Evolutionary conservation across 2,888 invertebrate species (phyloP).

Genomic region (Magallana nippona): DNA sequence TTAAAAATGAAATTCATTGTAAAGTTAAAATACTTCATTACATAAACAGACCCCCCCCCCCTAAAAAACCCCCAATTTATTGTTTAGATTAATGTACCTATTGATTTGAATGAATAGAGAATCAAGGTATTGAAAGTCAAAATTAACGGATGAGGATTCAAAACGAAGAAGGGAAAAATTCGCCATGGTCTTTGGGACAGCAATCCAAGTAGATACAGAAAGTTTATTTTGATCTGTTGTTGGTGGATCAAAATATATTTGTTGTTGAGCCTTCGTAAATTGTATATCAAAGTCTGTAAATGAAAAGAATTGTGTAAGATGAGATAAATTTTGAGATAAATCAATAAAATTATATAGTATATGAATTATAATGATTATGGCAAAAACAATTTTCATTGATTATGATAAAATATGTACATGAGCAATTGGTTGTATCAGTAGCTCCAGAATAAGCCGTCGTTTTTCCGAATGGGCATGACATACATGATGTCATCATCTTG

Average conservation of each 20-base stretch:
- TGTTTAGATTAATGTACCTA: not conserved
- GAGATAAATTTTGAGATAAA: too few species aligned
- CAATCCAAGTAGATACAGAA: not conserved
- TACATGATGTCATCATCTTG: not conserved
- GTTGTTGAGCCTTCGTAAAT: not conserved
- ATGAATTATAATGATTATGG: too few species aligned
- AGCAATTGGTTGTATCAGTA: not conserved
- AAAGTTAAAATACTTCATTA: too few species aligned
- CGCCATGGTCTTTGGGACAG: not conserved
- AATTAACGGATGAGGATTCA: not conserved
- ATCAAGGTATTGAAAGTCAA: not conserved
- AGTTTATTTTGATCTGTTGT: not conserved
- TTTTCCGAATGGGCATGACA: not conserved
- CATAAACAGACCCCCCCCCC: too few species aligned
- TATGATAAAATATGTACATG: not conserved
- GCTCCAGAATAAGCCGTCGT: conserved; percentile 11
- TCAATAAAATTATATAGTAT: too few species aligned
- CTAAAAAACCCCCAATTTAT: not conserved
- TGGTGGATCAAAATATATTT: not conserved
- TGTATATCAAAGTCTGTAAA: conserved; percentile 1
- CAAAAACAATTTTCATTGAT: too few species aligned
- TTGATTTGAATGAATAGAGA: not conserved
- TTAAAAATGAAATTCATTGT: not conserved
- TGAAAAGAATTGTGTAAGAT: too few species aligned
- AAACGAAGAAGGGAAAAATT: not conserved